Evolutionary conservation across 1,140 invertebrate species (phyloP), one percentile per base, ranked within the genome.

Genomic region (Caenorhabditis remanei): DNA sequence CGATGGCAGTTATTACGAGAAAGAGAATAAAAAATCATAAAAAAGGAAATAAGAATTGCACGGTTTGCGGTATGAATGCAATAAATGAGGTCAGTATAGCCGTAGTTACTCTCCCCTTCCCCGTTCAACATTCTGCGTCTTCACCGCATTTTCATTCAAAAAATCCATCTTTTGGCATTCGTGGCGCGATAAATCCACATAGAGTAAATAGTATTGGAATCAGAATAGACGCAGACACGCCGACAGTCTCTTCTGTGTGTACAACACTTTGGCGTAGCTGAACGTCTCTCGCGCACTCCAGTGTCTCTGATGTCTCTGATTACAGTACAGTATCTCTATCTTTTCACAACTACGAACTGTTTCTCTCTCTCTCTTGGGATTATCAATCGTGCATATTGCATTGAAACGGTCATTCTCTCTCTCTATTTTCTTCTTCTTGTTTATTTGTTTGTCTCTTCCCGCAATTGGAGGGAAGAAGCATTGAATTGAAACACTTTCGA

Each of bases 81-180:
- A 79, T 79, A 79, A 79, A 79, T 79, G 71, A 79, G 71, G 71
- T 79, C 71, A 79, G 71, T 53, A 48, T 79, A 79, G 71, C 71
- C 71, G 46, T 79, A 50, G 71, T 21, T 24, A n/a, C 7, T n/a
- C 56, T 13, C n/a, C 55, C n/a, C 19, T 19, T 58, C 55, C 55
- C 32, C 32, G 32, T 71, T 79, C 40, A 41, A 50, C 71, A 50
- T 41, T 79, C 71, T 79, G 71, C 43, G 71, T 79, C 71, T 79
- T 53, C 46, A 43, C 71, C 21, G 32, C 11, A 21, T 1, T 32
- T 21, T n/a, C 46, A n/a, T 79, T 79, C 71, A 79, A 79, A 79
- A 79, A 79, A 79, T n/a, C 40, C 13, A 24, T 50, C n/a, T 79
- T 79, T 79, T 79, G 71, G 71, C 71, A 50, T 79, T 48, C 19